Percentiles rank a stretch among this genome's conserved stretches.
Evolutionary conservation across 2,113 vertebrate species (phyloP).

Genomic region (Setophaga coronata): DNA sequence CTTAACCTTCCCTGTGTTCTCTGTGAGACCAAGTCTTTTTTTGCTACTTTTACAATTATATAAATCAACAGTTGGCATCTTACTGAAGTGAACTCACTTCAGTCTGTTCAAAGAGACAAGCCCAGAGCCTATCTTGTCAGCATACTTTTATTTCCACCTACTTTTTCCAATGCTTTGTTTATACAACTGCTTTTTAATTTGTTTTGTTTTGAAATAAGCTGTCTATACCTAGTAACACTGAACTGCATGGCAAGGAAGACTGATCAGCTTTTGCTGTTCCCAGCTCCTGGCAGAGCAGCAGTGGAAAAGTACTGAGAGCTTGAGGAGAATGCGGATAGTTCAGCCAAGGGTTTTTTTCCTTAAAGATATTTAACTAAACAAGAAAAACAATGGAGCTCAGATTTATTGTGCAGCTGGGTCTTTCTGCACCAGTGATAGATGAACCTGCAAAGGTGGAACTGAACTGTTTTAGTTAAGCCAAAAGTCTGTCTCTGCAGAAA

Average conservation of each 20-base stretch:
- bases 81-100: not conserved
- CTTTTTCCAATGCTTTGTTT: not conserved
- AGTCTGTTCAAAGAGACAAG: not conserved
- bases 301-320: slow-evolving; percentile 70
- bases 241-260: not conserved
- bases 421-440: slow-evolving; percentile 37
- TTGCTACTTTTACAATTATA: not conserved
- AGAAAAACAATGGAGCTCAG: slow-evolving; percentile 30
- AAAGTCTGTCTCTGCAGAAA: slow-evolving; percentile 7
- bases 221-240: slow-evolving; percentile 20
- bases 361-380: slow-evolving; percentile 58
- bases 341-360: slow-evolving; percentile 61
- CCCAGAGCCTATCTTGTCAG: not conserved
- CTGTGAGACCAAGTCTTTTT: not conserved
- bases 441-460: slow-evolving; percentile 9
- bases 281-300: slow-evolving; percentile 24
- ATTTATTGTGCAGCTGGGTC: slow-evolving; percentile 30
- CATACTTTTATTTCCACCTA: not conserved
- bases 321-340: slow-evolving; percentile 52
- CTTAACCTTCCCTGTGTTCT: not conserved
- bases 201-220: not conserved
- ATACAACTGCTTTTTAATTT: not conserved
- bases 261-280: slow-evolving; percentile 56
- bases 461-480: not conserved
- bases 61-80: not conserved